A percentile compares a stretch with the other conserved stretches of the same genome.
These are phyloP conservation scores for Chrysomela aeneicollis DNA, from an alignment of 2,888 invertebrate genomes.

Conservation along the genomic window DNA sequence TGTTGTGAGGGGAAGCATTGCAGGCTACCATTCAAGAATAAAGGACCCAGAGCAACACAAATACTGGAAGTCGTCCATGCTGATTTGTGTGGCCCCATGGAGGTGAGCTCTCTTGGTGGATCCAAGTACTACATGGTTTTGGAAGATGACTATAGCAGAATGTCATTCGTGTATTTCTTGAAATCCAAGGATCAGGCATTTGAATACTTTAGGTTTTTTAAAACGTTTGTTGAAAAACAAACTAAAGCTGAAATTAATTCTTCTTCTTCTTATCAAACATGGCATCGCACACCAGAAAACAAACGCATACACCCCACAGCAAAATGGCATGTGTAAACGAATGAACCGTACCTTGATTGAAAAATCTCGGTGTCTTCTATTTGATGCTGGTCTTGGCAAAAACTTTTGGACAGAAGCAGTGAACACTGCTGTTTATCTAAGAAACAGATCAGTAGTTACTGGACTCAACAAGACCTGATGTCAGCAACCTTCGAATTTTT, in stretches of 20 bases:
- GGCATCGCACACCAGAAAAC: constrained; percentile 50
- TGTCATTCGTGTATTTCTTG: constrained; percentile 21
- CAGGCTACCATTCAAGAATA: constrained; percentile 46
- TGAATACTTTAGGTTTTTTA: constrained; percentile 23
- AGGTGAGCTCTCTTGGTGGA: constrained; percentile 35
- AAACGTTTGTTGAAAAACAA: too few species aligned
- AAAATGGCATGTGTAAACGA: constrained; percentile 49
- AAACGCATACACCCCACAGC: constrained; percentile 49
- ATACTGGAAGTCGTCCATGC: constrained; percentile 32
- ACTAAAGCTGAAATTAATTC: too few species aligned
- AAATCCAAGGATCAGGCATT: constrained; percentile 15
- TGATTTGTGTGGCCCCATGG: constrained; percentile 34
- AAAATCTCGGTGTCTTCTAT: constrained; percentile 45
- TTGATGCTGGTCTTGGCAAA: constrained; percentile 38
- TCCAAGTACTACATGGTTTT: constrained; percentile 36
- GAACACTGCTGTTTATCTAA: constrained; percentile 44
- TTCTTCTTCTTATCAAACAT: constrained; percentile 34
- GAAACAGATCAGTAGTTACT: constrained; percentile 15
- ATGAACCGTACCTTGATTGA: constrained; percentile 44
- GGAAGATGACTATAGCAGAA: constrained; percentile 23
- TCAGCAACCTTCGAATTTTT: neutral
- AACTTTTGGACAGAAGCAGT: constrained; percentile 53
- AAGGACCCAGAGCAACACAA: constrained; percentile 25
- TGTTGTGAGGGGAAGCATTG: constrained; percentile 27
- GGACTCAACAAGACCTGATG: constrained; percentile 10